Conservation (phyloP, 1,140 invertebrate species). For the Watersipora subatra region DNA sequence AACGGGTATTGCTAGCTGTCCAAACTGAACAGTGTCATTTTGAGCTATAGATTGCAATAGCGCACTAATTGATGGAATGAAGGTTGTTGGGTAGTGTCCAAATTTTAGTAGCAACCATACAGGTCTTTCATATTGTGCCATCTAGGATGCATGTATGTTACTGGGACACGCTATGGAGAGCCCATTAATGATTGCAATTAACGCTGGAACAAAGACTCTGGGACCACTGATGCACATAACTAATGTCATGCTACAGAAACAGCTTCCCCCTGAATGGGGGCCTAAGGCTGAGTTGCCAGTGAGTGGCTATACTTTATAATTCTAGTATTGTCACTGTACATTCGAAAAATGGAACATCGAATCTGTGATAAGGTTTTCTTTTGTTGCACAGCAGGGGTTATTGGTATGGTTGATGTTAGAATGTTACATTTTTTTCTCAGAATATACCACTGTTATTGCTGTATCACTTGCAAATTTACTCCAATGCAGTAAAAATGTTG, state of each 20-base stretch:
- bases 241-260: slow-evolving; percentile 87
- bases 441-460: no score
- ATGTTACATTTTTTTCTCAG: no score
- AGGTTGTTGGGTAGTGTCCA: no score
- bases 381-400: no score
- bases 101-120: not conserved
- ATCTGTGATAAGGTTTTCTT: no score
- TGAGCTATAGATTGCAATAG: not conserved
- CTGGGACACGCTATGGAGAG: slow-evolving; percentile 77
- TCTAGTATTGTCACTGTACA: no score
- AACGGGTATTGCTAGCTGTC: not conserved
- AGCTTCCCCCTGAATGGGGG: slow-evolving; percentile 83
- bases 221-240: slow-evolving; percentile 85
- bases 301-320: slow-evolving; percentile 43
- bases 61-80: no score
- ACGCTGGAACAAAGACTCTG: slow-evolving; percentile 79
- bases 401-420: no score
- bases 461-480: no score
- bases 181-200: slow-evolving; percentile 63
- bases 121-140: slow-evolving; percentile 42
- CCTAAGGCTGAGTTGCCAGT: slow-evolving; percentile 90
- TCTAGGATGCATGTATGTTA: slow-evolving; percentile 77
- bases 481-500: no score
- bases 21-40: not conserved
- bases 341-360: no score